A percentile compares a stretch with the other conserved stretches of the same genome.
phyloP scores from a whole-genome alignment of 1,140 invertebrate genomes.

The Muscidifurax raptorellus region DNA sequence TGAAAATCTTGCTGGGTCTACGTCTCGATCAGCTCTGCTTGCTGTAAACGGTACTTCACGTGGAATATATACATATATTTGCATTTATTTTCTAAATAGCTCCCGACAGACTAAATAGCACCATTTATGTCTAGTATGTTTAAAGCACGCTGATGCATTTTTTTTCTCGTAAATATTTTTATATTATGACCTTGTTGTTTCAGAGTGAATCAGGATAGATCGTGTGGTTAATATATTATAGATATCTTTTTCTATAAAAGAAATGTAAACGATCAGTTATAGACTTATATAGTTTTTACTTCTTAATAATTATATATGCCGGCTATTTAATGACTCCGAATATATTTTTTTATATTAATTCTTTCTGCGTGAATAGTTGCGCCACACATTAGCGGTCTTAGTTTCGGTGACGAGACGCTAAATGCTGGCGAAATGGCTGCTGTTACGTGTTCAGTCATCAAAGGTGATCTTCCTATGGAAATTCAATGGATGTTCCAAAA shows the following conservation, averaged over 20 bases:
- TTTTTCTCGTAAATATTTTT: background rate
- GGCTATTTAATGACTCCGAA: too few species aligned
- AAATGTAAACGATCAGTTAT: background rate
- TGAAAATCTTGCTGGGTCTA: slow-evolving; percentile 79
- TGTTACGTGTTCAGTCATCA: slow-evolving; percentile 83
- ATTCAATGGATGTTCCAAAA: slow-evolving; percentile 84
- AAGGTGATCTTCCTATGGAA: slow-evolving; percentile 85
- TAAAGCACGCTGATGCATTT: background rate
- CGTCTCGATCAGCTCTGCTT: slow-evolving; percentile 78
- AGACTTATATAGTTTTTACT: background rate
- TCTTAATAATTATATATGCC: too few species aligned
- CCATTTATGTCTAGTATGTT: too few species aligned
- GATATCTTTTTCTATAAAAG: background rate
- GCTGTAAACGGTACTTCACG: slow-evolving; percentile 77
- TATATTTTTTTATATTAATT: background rate
- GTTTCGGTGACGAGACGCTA: slow-evolving; percentile 80
- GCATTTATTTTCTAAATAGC: too few species aligned
- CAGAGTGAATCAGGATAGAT: background rate
- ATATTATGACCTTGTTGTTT: background rate
- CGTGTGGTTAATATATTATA: background rate
- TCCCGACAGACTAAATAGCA: background rate
- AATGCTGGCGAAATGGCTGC: slow-evolving; percentile 84
- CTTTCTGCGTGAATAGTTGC: slow-evolving; percentile 73
- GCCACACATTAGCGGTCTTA: slow-evolving; percentile 81
- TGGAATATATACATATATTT: too few species aligned